A percentile compares a stretch with the other conserved stretches of the same genome.
phyloP scores from a whole-genome alignment of 2,113 vertebrate genomes.

The Salvelinus sp. region DNA sequence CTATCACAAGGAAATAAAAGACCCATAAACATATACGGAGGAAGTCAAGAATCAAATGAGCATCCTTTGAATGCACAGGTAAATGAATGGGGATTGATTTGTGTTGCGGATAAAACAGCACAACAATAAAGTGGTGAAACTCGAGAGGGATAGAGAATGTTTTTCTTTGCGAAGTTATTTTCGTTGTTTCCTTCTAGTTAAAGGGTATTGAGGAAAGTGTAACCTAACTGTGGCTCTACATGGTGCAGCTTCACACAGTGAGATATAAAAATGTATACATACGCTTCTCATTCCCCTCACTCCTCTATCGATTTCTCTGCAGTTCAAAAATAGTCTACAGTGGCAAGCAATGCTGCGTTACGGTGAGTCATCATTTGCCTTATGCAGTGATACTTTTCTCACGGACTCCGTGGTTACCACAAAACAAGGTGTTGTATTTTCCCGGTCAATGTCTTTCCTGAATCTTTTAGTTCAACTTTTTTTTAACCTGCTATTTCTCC shows the following conservation, averaged over 20 bases:
- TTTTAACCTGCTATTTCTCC: not conserved
- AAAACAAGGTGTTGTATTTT: not conserved
- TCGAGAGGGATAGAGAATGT: too few species aligned
- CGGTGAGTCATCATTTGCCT: constrained; percentile 34
- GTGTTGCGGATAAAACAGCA: not conserved
- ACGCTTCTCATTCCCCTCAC: constrained; percentile 39
- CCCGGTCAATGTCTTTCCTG: not conserved
- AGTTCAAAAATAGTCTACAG: constrained; percentile 49
- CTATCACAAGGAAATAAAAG: constrained; percentile 52
- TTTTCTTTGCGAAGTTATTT: too few species aligned
- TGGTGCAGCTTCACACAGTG: not conserved
- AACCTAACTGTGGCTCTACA: not conserved
- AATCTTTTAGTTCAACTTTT: not conserved
- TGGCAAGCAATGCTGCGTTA: constrained; percentile 15
- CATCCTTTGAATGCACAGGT: not conserved
- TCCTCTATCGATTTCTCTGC: constrained; percentile 15
- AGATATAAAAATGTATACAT: not conserved
- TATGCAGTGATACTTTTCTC: not conserved
- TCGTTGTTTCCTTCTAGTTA: too few species aligned
- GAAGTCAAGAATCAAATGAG: not conserved
- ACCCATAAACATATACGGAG: constrained; percentile 3
- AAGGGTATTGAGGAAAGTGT: not conserved
- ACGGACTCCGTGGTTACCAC: not conserved
- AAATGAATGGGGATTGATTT: too few species aligned
- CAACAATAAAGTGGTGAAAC: not conserved